phyloP scores from a whole-genome alignment of 2,888 invertebrate genomes.

The Hofmannophila pseudospretella region DNA sequence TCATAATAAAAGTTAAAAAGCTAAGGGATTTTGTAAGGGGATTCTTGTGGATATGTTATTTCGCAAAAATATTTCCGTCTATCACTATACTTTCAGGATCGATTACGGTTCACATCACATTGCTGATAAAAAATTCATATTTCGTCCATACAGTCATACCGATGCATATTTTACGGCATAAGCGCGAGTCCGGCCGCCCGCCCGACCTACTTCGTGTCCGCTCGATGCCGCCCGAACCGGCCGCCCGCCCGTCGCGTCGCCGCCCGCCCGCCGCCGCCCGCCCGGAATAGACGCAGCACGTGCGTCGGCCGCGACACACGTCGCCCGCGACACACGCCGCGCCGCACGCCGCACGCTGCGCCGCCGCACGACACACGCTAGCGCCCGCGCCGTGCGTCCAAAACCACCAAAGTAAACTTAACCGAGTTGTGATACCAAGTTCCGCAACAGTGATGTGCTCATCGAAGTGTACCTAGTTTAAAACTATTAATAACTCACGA shows the following conservation, averaged over 20 bases:
- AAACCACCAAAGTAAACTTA: conserved; percentile 17
- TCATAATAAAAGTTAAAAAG: too few species aligned
- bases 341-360: conserved; percentile 20
- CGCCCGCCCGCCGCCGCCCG: conserved; percentile 55
- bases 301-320: conserved; percentile 67
- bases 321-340: conserved; percentile 22
- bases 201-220: conserved; percentile 68
- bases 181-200: conserved; percentile 14
- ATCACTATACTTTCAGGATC: too few species aligned
- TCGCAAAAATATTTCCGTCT: too few species aligned
- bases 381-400: neutral
- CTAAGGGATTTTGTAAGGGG: too few species aligned
- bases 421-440: conserved; percentile 29
- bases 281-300: conserved; percentile 77
- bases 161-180: conserved; percentile 8
- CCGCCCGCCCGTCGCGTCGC: conserved; percentile 47
- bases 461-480: conserved; percentile 16
- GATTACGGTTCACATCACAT: too few species aligned
- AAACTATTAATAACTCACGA: conserved; percentile 46
- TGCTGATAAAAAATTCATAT: too few species aligned
- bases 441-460: conserved; percentile 10
- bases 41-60: too few species aligned
- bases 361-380: conserved; percentile 20
- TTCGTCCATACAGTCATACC: too few species aligned
- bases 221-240: conserved; percentile 48